Conservation (phyloP, 2,797 vertebrate genomes). For the Jordanella pulchra region DNA sequence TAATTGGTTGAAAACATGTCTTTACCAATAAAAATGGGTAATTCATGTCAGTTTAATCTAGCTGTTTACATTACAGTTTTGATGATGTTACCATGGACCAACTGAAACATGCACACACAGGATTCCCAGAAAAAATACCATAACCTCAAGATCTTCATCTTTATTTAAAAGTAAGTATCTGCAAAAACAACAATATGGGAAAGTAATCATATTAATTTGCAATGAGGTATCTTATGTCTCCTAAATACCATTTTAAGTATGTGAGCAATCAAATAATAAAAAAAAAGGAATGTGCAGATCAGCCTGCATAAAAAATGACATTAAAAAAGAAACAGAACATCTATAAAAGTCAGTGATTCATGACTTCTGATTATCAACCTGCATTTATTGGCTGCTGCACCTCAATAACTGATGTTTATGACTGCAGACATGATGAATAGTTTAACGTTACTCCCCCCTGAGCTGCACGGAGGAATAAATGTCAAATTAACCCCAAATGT, state of each 20-base stretch:
- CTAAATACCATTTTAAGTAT: neutral
- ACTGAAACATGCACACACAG: neutral
- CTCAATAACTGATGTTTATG: conserved; percentile 31
- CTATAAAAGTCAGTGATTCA: conserved; percentile 45
- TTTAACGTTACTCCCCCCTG: conserved; percentile 18
- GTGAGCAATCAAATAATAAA: neutral
- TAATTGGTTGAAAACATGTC: neutral
- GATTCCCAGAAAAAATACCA: neutral
- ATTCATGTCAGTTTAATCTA: neutral
- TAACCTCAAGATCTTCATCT: neutral
- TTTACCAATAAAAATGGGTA: neutral
- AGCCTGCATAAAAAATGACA: neutral
- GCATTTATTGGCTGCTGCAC: conserved; percentile 26
- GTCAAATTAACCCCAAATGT: neutral
- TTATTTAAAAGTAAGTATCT: neutral
- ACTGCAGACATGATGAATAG: conserved; percentile 38
- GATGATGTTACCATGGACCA: neutral
- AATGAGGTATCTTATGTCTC: neutral
- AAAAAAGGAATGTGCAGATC: neutral
- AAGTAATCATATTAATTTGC: neutral
- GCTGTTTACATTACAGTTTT: conserved; percentile 4
- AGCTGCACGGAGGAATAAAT: neutral
- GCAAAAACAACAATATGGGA: neutral
- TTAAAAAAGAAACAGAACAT: neutral
- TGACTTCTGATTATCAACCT: neutral